Conservation (phyloP, 1,140 invertebrate species). For the Mya arenaria region DNA sequence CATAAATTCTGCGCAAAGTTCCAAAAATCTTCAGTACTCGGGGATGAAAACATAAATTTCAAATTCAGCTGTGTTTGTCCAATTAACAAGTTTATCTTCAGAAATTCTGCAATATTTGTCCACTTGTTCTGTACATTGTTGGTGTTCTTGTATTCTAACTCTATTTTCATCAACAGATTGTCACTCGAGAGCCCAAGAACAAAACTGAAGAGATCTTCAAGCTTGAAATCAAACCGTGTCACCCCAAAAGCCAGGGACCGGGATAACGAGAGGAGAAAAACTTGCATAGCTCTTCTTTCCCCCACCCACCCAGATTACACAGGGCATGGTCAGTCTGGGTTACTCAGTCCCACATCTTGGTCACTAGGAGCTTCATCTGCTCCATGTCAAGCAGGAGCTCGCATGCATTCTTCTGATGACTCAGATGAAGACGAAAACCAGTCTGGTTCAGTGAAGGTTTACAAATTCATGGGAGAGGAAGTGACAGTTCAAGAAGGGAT, state of each 20-base stretch:
- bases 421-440: not conserved
- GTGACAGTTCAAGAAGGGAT: conserved; percentile 66
- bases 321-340: not conserved
- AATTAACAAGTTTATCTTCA: no score
- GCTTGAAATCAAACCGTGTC: conserved; percentile 66
- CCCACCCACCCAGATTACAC: conserved; percentile 52
- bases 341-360: not conserved
- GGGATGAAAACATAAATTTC: no score
- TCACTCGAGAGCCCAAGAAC: conserved; percentile 18
- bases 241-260: conserved; percentile 59
- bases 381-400: conserved; percentile 10
- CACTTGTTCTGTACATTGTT: no score
- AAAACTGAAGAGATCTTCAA: conserved; percentile 70
- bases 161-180: conserved; percentile 10
- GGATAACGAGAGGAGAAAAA: conserved; percentile 70
- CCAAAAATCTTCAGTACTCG: no score
- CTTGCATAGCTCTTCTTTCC: conserved; percentile 71
- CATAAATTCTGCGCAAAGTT: no score
- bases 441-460: conserved; percentile 54
- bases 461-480: conserved; percentile 66
- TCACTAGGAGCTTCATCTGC: not conserved
- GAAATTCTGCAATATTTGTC: no score
- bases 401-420: not conserved
- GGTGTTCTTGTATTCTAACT: no score
- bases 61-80: no score